Base-by-base conservation (phyloP, 2,113 vertebrate genomes). In the Aspidoscelis tigris region DNA sequence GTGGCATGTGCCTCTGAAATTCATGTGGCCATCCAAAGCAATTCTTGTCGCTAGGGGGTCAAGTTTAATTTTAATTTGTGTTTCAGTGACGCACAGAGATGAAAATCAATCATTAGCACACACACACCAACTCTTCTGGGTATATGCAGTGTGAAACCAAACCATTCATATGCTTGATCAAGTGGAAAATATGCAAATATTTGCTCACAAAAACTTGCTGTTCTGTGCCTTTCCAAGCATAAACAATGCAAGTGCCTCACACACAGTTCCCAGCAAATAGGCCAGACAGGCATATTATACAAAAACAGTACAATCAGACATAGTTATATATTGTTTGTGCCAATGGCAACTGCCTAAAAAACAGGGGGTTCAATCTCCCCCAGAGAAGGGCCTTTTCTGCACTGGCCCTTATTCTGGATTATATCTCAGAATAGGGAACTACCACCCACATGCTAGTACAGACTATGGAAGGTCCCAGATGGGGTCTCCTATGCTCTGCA, bases 121-220 rank as follows among this genome's bases (percentile, higher is more conserved):
- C 65, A 50, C 76, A 22, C 74, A 55, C 84, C 22, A 41, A 24
- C 58, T 84, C 66, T 87, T 75, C 68, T 5, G 69, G 77, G 77
- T 82, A 89, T 75, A 26, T 26, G 33, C 18, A 21, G 5, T 20
- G 4, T 71, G 77, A 76, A 85, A 84, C 1, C n/a, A 24, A 87
- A 61, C 70, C 70, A 58, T 87, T 92, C 86, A 74, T 92, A 90
- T 81, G 93, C 91, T 94, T 7, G 41, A 88, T 89, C 2, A n/a
- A 90, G 84, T 93, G 88, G 93, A 91, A 93, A 93, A 92, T 74
- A 90, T 88, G 95, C 93, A 95, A 95, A 94, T 95, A 96, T 96
- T 96, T 95, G 93, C 89, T 86, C 90, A 66, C 7, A 16, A 43
- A 61, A 87, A 86, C 88, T 80, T 41, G 76, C n/a, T 85, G 91